Evolutionary conservation across 2,888 invertebrate species (phyloP).

Genomic region (Agrotis puta): DNA sequence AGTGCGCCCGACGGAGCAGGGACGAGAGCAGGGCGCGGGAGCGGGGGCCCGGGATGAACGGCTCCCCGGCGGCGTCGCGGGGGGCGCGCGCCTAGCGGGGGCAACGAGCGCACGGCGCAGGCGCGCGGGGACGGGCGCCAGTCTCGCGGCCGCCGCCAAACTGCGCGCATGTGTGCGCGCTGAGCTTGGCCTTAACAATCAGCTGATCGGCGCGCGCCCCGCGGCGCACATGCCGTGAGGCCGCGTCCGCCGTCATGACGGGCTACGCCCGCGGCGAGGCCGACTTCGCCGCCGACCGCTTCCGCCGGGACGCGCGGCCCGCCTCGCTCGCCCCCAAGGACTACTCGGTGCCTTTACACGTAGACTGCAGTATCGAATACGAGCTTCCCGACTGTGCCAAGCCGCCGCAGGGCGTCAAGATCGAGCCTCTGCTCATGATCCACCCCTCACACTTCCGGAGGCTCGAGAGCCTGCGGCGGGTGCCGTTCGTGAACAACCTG

Average conservation of each 20-base stretch:
- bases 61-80: slow-evolving; percentile 65
- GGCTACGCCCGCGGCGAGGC: slow-evolving; percentile 89
- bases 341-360: slow-evolving; percentile 96
- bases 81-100: slow-evolving; percentile 70
- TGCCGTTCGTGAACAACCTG: slow-evolving; percentile 96
- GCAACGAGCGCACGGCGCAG: slow-evolving; percentile 74
- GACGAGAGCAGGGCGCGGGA: slow-evolving; percentile 64
- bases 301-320: slow-evolving; percentile 86
- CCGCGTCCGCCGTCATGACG: slow-evolving; percentile 88
- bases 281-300: slow-evolving; percentile 88
- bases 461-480: slow-evolving; percentile 95
- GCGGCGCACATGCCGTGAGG: slow-evolving; percentile 89
- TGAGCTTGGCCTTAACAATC: slow-evolving; percentile 76
- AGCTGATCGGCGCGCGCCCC: slow-evolving; percentile 88
- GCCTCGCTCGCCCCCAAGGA: slow-evolving; percentile 93
- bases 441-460: slow-evolving; percentile 97
- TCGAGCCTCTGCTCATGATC: slow-evolving; percentile 96
- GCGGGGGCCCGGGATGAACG: slow-evolving; percentile 68
- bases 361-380: slow-evolving; percentile 97
- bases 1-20: slow-evolving; percentile 38
- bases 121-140: slow-evolving; percentile 79
- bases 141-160: slow-evolving; percentile 82
- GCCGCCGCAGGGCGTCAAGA: slow-evolving; percentile 95
- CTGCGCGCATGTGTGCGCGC: slow-evolving; percentile 83
- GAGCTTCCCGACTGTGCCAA: slow-evolving; percentile 97